Evolutionary conservation across 2,113 vertebrate species (phyloP).

Genomic region (Psilopsiagon aurifrons): DNA sequence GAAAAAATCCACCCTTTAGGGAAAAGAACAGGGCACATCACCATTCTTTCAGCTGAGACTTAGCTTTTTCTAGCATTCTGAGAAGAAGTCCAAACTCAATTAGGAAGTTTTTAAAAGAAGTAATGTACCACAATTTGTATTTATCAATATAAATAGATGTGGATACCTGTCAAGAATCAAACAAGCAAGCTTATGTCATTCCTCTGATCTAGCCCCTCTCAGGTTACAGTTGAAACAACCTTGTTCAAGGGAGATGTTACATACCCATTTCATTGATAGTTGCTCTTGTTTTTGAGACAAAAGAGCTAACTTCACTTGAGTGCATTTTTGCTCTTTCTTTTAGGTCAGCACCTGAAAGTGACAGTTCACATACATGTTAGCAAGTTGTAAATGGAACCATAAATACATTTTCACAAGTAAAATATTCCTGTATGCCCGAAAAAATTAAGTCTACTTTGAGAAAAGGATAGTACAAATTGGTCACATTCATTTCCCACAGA

Average conservation of each 20-base stretch:
- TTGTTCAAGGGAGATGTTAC: conserved; percentile 22
- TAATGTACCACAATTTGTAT: background rate
- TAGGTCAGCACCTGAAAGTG: conserved; percentile 90
- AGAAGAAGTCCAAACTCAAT: background rate
- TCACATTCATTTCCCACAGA: background rate
- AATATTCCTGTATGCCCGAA: background rate
- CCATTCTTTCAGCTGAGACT: background rate
- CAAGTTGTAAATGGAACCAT: background rate
- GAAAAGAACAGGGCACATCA: background rate
- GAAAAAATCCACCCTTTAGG: background rate
- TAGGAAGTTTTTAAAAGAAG: background rate
- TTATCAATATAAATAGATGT: background rate
- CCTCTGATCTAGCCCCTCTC: background rate
- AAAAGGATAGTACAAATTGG: background rate
- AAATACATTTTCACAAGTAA: background rate
- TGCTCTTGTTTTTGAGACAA: conserved; percentile 90
- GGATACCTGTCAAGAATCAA: background rate
- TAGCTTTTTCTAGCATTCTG: background rate
- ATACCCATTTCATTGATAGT: conserved; percentile 94
- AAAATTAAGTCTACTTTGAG: background rate
- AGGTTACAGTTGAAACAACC: background rate
- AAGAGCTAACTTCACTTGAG: conserved; percentile 92
- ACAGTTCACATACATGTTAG: conserved; percentile 50
- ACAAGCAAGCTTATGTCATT: background rate
- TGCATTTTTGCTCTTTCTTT: conserved; percentile 97